Conservation (phyloP, 2,888 invertebrate genomes). For the Pheosia tremula region DNA sequence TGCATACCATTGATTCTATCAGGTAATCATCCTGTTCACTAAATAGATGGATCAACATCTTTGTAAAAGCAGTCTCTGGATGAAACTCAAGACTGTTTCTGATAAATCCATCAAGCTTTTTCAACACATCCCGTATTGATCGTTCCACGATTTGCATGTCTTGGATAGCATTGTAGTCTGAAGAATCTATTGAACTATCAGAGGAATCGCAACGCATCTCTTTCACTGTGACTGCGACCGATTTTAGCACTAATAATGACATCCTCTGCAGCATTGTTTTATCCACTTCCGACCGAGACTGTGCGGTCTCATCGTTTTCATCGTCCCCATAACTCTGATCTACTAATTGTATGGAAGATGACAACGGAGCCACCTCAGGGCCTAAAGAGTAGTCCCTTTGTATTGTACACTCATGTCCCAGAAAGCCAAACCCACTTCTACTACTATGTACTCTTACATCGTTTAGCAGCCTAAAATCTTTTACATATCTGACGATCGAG, state of each 20-base stretch:
- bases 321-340: constrained; percentile 78
- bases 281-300: constrained; percentile 85
- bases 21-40: constrained; percentile 96
- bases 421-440: constrained; percentile 75
- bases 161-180: constrained; percentile 93
- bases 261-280: constrained; percentile 93
- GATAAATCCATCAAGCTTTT: constrained; percentile 92
- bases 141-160: constrained; percentile 95
- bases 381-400: constrained; percentile 68
- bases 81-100: constrained; percentile 93
- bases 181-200: constrained; percentile 93
- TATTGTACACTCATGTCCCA: constrained; percentile 73
- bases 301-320: constrained; percentile 60
- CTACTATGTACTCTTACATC: constrained; percentile 75
- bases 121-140: constrained; percentile 92
- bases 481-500: constrained; percentile 93
- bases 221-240: constrained; percentile 95
- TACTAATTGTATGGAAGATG: constrained; percentile 71
- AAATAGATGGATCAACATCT: constrained; percentile 94
- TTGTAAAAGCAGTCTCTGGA: constrained; percentile 94
- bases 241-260: constrained; percentile 93
- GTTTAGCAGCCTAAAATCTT: constrained; percentile 91
- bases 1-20: constrained; percentile 96
- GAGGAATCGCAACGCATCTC: constrained; percentile 95
- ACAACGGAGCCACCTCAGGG: constrained; percentile 62